phyloP scores from a whole-genome alignment of 2,797 vertebrate genomes.

The Macroramphosus scolopax region DNA sequence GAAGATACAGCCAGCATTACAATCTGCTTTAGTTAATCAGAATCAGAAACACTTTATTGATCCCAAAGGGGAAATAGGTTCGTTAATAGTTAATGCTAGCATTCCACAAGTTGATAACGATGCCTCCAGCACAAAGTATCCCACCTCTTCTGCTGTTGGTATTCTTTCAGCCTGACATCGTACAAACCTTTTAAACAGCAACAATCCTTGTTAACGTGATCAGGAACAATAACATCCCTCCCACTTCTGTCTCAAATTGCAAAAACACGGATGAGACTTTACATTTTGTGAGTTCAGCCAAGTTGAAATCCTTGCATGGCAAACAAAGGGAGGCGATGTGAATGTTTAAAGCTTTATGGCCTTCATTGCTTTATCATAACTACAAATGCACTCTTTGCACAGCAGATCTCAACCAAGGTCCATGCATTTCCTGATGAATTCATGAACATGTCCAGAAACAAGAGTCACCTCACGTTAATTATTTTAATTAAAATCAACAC shows the following conservation, averaged over 20 bases:
- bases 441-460: no score
- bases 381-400: no score
- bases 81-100: background rate
- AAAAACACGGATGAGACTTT: background rate
- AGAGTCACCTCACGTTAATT: no score
- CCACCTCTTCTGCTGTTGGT: slow-evolving; percentile 8
- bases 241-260: background rate
- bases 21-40: slow-evolving; percentile 5
- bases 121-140: slow-evolving; percentile 11
- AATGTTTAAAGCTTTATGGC: no score
- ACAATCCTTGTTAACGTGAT: no score
- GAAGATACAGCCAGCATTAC: background rate
- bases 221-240: background rate
- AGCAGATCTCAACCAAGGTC: no score
- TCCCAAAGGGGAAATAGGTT: background rate
- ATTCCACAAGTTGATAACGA: slow-evolving; percentile 39
- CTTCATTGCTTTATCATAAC: no score
- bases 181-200: slow-evolving; percentile 19
- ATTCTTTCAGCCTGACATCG: slow-evolving; percentile 7
- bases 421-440: no score
- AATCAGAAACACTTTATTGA: background rate
- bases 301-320: background rate
- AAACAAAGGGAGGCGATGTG: background rate
- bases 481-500: no score
- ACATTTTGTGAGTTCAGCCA: background rate